Percentiles rank a stretch among this genome's conserved stretches.
Evolutionary conservation across 2,797 vertebrate genomes (phyloP).

Genomic region (Onychomys leucogaster): DNA sequence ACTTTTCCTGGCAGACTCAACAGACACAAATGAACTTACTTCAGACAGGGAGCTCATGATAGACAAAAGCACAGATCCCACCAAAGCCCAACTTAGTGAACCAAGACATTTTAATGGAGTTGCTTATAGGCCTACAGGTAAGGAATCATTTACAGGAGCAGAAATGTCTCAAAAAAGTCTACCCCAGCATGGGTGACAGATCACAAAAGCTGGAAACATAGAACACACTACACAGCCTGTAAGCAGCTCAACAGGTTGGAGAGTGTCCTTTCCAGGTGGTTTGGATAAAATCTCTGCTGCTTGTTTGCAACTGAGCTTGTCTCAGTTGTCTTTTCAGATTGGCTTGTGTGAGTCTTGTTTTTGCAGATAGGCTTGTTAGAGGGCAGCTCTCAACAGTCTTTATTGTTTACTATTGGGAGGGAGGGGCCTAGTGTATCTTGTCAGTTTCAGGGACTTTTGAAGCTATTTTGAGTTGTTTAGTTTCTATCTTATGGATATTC

Average conservation of each 20-base stretch:
- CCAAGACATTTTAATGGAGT: neutral
- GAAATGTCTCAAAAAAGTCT: neutral
- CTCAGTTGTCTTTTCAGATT: neutral
- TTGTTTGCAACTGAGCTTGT: neutral
- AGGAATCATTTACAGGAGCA: neutral
- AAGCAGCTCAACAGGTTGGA: too few species aligned
- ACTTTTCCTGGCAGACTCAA: neutral
- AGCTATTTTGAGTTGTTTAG: neutral
- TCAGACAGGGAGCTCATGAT: neutral
- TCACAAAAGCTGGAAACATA: neutral
- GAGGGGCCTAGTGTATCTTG: neutral
- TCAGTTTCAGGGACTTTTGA: neutral
- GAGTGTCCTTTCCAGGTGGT: neutral
- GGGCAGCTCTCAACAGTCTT: neutral
- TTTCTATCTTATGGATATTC: neutral
- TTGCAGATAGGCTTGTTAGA: neutral
- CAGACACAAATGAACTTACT: neutral
- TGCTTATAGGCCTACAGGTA: neutral
- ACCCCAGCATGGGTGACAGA: neutral
- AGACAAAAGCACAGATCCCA: neutral
- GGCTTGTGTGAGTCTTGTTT: neutral
- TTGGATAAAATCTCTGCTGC: neutral
- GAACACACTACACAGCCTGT: neutral
- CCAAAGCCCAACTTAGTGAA: neutral
- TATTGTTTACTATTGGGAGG: neutral